Conservation (phyloP, 2,888 invertebrate genomes). For the Crematogaster levior region DNA sequence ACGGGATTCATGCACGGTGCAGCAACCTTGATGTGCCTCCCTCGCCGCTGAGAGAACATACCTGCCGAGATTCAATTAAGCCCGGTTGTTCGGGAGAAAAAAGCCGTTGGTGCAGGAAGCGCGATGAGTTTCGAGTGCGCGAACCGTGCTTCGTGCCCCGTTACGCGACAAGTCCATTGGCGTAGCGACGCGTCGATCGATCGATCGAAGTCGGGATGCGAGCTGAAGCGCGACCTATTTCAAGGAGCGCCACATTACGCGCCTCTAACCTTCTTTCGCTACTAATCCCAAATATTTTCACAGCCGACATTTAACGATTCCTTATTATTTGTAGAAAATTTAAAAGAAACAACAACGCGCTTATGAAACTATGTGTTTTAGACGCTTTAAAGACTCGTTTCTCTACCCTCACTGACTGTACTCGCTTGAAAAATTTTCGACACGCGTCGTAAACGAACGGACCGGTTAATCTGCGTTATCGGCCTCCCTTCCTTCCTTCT, state of each 20-base stretch:
- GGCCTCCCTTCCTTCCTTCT: slow-evolving; percentile 20
- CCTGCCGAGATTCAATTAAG: slow-evolving; percentile 73
- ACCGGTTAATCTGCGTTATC: slow-evolving; percentile 41
- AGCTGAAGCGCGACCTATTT: neutral
- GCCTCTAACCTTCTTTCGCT: too few relatives aligned
- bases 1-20: slow-evolving; percentile 16
- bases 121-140: slow-evolving; percentile 75
- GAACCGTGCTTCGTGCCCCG: slow-evolving; percentile 70
- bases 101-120: slow-evolving; percentile 76
- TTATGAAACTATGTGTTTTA: too few relatives aligned
- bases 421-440: slow-evolving; percentile 67
- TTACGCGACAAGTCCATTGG: slow-evolving; percentile 73
- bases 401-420: slow-evolving; percentile 45
- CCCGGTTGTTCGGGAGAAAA: slow-evolving; percentile 62
- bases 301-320: neutral
- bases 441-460: slow-evolving; percentile 58
- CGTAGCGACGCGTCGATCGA: slow-evolving; percentile 62
- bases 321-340: neutral
- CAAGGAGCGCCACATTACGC: neutral
- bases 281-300: neutral
- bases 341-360: neutral
- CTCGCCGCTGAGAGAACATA: slow-evolving; percentile 46
- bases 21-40: slow-evolving; percentile 26
- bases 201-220: neutral
- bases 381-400: neutral